These are phyloP conservation scores for Conchocele bisecta DNA, from an alignment of 2,888 invertebrate genomes.

Conservation along the genomic window DNA sequence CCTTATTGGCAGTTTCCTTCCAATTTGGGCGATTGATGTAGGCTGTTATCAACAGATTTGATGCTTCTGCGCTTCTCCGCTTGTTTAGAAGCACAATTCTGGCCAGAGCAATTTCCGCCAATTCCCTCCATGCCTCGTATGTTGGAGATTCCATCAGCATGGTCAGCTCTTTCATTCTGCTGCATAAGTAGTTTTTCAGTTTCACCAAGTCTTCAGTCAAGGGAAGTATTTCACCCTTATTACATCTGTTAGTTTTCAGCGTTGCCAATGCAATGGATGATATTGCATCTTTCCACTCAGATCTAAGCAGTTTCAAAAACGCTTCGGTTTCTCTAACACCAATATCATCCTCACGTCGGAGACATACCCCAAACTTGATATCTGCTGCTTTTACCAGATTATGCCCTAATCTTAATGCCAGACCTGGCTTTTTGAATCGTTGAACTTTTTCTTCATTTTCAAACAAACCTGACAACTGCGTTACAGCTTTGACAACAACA, in stretches of 20 bases:
- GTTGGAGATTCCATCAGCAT: not conserved
- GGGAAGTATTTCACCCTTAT: not conserved
- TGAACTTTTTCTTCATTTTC: slow-evolving; percentile 1
- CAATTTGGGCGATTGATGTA: slow-evolving; percentile 9
- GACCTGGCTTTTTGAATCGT: slow-evolving; percentile 1
- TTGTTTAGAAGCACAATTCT: slow-evolving; percentile 18
- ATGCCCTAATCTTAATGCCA: slow-evolving; percentile 14
- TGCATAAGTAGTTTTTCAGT: not conserved
- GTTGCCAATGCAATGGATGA: slow-evolving; percentile 3
- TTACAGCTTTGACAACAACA: not conserved
- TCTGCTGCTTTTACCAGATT: slow-evolving; percentile 6
- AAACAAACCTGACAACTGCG: not conserved
- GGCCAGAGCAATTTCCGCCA: slow-evolving; percentile 1
- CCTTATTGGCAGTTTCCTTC: slow-evolving; percentile 10
- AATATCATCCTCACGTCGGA: slow-evolving; percentile 6
- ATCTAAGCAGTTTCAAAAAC: not conserved
- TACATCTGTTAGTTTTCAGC: slow-evolving; percentile 5
- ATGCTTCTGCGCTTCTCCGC: slow-evolving; percentile 14
- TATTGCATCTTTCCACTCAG: slow-evolving; percentile 5
- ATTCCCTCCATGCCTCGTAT: not conserved
- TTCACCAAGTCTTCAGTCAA: not conserved
- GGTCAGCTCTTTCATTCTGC: too few species aligned
- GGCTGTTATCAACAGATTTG: slow-evolving; percentile 9
- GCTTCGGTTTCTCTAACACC: not conserved
- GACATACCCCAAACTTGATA: slow-evolving; percentile 5